Base-by-base conservation (phyloP, 37 sponge, comb jelly and placozoan species). In the Cladorhizidae sp. region DNA sequence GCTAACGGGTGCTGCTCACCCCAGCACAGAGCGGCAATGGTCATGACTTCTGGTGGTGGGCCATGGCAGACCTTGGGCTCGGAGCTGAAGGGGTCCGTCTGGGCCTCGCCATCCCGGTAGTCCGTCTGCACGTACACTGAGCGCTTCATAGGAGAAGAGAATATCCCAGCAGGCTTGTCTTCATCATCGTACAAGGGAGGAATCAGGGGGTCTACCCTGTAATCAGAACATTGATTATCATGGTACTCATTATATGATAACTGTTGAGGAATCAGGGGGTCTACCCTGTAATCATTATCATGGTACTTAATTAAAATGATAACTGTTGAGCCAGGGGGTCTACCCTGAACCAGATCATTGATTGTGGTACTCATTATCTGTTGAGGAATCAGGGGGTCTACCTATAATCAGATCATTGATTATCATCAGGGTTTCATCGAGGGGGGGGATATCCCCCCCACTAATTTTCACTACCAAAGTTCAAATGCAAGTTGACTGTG, bases 11-110 rank as follows among this genome's bases (percentile, higher is more conserved):
- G n/a, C n/a, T n/a, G 14, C 78, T 69, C 90, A 80, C 87, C 86
- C 68, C 90, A 95, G 72, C 90, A 92, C 42, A 98, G 85, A 20
- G 90, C 74, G 28, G 98, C 91, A 25, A 98, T 74, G 20, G 98
- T 88, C 49, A 98, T 89, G 15, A 98, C 80, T 74, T 98, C 98
- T 6, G 98, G 95, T 72, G 90, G 87, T 57, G 95, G 79, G 0
- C 98, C 98, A 26, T 93, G 93, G 42, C 77, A 71, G 31, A 90
- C 80, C 49, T 90, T 89, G 57, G 90, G 90, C 78, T 93, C 93
- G 17, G 98, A 94, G 9, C 88, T 84, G 89, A 90, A 98, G 38
- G 98, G 98, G 22, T 98, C 96, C 22, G 98, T 97, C 86, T 97
- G 98, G 8, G 95, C 75, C 76, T 97, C 98, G 61, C 92, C 94